These are phyloP conservation scores for Eonycteris spelaea DNA, from an alignment of 2,113 vertebrate species.

Conservation along the genomic window DNA sequence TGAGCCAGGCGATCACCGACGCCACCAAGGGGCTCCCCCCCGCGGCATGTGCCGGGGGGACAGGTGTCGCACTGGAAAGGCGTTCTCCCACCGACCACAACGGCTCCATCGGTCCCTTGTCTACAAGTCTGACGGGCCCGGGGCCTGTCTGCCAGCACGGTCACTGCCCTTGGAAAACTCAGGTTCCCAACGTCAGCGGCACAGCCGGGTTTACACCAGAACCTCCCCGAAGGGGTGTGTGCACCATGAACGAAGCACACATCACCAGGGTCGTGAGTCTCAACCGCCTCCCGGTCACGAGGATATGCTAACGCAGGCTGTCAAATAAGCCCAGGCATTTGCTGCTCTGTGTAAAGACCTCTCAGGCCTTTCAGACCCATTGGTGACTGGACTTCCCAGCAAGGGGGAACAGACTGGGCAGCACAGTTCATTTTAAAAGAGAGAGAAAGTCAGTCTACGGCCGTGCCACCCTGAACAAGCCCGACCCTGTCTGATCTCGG, in stretches of 20 bases:
- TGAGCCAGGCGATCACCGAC: neutral
- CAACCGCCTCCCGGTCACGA: neutral
- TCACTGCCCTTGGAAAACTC: neutral
- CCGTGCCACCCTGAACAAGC: no score
- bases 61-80: neutral
- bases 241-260: neutral
- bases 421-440: neutral
- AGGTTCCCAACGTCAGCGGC: neutral
- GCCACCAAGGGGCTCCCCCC: neutral
- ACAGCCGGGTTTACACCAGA: neutral
- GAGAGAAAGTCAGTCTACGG: neutral
- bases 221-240: no score
- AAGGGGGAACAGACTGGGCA: neutral
- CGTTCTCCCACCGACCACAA: neutral
- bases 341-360: fast-evolving
- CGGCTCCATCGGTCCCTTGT: fast-evolving
- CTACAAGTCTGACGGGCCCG: neutral
- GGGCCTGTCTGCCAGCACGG: fast-evolving
- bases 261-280: fast-evolving
- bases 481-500: no score
- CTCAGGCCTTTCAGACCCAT: neutral
- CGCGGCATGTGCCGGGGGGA: neutral
- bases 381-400: neutral
- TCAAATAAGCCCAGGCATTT: fast-evolving
- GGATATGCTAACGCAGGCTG: fast-evolving